These are phyloP conservation scores for Bombus affinis DNA, from an alignment of 1,140 invertebrate genomes.

Conservation along the genomic window DNA sequence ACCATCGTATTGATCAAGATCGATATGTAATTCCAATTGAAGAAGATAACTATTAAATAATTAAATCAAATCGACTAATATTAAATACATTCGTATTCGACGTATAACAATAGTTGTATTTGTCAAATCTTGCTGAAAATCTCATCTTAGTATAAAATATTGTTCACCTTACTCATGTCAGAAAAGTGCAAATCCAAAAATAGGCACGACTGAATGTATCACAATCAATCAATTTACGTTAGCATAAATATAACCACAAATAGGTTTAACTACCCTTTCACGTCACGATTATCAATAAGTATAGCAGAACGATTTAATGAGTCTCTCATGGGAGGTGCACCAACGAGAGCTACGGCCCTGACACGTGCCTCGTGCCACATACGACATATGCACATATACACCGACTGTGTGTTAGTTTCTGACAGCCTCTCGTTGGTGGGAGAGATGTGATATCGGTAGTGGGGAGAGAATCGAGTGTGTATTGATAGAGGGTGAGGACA, in stretches of 20 bases:
- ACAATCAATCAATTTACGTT: background rate
- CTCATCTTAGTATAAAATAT: background rate
- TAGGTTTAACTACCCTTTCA: background rate
- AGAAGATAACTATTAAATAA: background rate
- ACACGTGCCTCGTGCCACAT: slow-evolving; percentile 50
- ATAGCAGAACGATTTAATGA: slow-evolving; percentile 10
- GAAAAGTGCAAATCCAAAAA: background rate
- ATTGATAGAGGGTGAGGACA: slow-evolving; percentile 35
- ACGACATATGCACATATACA: slow-evolving; percentile 11
- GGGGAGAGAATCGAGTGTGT: slow-evolving; percentile 10
- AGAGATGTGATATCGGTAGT: background rate
- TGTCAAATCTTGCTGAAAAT: background rate
- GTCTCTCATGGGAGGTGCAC: background rate
- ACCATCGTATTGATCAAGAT: no score
- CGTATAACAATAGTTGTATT: background rate
- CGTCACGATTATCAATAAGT: slow-evolving; percentile 18
- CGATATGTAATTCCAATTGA: background rate
- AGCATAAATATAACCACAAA: background rate
- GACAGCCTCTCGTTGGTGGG: background rate
- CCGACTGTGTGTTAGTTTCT: slow-evolving; percentile 2
- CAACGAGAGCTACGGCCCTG: slow-evolving; percentile 35
- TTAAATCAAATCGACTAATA: no score
- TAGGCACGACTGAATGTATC: background rate
- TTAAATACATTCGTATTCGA: no score
- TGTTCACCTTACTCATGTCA: background rate